Base-by-base conservation (phyloP, 92 coral and sea anemone genomes). In the Siderastrea radians region DNA sequence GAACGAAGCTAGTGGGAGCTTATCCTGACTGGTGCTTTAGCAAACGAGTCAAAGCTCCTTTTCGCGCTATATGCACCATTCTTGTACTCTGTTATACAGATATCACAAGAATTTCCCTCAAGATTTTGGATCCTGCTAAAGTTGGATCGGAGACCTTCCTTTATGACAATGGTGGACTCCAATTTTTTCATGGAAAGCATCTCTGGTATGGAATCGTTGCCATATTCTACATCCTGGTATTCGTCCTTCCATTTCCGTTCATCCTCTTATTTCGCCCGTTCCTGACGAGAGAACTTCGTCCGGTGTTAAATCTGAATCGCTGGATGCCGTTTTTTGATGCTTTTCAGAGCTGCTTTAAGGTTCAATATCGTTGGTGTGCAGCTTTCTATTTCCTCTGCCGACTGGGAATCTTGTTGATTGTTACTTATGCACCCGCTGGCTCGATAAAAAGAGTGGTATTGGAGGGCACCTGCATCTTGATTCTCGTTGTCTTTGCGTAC, bases 331-430 rank as follows among this genome's bases (percentile, higher is more conserved):
- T 90, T 80, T 92, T 94, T 50, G 94, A 96, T 85, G 92, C 99
- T 58, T 93, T 94, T 57, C 99, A 98, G 63, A 89, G 93, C 69
- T 96, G 98, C 91, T 96, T 98, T 62, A 94, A 96, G 68, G 96
- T 96, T 68, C 88, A 90, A 9, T 98, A 92, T 66, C 95, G 98
- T 43, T 98, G 99, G 99, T 98, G 93, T 84, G 93, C 99, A 46
- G 96, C 99, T 5, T 98, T 98, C 87, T 98, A 95, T 90, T 98
- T 98, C 80, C 87, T 98, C 51, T 92, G 96, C 75, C 75, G 99
- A 77, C 85, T 89, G 55, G 74, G 75, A 8, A 87, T 95, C 7
- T 89, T 95, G 14, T 4, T 89, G n/a, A 69, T 93, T 5, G 49
- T 62, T 11, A 93, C 87, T 3, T 88, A 85, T 60, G 75, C 93